Evolutionary conservation across 2,113 vertebrate genomes (phyloP).

Genomic region (Tenebrosternarchus preto): DNA sequence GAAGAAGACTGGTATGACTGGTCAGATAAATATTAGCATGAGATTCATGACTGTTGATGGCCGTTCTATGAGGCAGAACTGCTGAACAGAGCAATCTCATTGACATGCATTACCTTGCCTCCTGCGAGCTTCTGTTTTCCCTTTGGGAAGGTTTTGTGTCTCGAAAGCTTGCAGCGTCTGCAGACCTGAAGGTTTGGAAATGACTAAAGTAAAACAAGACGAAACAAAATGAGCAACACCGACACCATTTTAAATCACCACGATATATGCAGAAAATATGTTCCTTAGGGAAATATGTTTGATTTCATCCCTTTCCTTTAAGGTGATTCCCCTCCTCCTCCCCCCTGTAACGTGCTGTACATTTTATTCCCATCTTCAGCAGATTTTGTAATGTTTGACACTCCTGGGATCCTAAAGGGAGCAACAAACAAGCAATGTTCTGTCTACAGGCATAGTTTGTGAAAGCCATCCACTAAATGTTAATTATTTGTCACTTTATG

Average conservation of each 20-base stretch:
- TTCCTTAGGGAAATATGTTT: too few species aligned
- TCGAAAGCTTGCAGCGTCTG: not conserved
- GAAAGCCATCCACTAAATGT: too few species aligned
- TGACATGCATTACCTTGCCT: slow-evolving; percentile 5
- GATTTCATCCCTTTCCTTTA: too few species aligned
- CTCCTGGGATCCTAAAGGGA: too few species aligned
- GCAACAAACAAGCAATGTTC: too few species aligned
- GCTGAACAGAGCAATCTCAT: not conserved
- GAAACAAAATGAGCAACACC: too few species aligned
- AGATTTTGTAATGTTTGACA: not conserved
- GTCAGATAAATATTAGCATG: not conserved
- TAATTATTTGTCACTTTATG: too few species aligned
- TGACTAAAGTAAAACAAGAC: not conserved
- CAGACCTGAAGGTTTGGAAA: not conserved
- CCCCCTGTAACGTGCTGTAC: too few species aligned
- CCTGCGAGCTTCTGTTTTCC: not conserved
- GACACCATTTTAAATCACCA: too few species aligned
- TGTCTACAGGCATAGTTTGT: too few species aligned
- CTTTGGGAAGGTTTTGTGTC: not conserved
- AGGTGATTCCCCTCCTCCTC: too few species aligned
- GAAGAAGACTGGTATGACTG: not conserved
- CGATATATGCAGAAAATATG: too few species aligned
- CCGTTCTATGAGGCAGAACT: not conserved
- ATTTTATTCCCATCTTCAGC: not conserved
- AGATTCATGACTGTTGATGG: not conserved